These are phyloP conservation scores for Cryptotermes secundus DNA, from an alignment of 1,140 invertebrate genomes.

Conservation along the genomic window DNA sequence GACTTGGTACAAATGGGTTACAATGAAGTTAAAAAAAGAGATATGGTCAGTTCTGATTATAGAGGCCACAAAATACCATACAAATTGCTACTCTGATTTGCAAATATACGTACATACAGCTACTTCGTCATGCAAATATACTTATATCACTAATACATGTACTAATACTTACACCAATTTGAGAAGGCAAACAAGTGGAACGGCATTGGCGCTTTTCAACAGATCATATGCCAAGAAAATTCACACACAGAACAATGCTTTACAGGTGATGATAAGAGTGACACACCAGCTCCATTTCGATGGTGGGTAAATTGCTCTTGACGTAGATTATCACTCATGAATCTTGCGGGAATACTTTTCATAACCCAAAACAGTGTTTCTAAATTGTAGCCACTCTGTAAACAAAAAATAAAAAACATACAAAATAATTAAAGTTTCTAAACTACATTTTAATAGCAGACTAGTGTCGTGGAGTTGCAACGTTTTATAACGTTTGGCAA, in stretches of 20 bases:
- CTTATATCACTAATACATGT: too few species aligned
- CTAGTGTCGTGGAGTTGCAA: too few species aligned
- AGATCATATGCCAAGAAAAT: conserved; percentile 33
- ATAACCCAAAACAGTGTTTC: conserved; percentile 19
- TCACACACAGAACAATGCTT: conserved; percentile 30
- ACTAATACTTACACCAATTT: conserved; percentile 37
- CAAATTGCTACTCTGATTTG: too few species aligned
- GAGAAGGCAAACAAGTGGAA: conserved; percentile 29
- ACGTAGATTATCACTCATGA: conserved; percentile 25
- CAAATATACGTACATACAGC: too few species aligned
- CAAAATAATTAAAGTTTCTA: too few species aligned
- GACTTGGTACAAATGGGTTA: too few species aligned
- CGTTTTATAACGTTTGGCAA: too few species aligned
- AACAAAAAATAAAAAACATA: background rate
- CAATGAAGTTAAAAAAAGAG: too few species aligned
- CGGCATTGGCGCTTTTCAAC: conserved; percentile 25
- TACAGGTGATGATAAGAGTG: conserved; percentile 27
- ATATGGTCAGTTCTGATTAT: too few species aligned
- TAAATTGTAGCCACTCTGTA: background rate
- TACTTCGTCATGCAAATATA: too few species aligned
- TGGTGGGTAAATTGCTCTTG: conserved; percentile 34
- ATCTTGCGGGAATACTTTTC: conserved; percentile 34
- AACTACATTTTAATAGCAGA: too few species aligned
- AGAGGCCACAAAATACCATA: too few species aligned
- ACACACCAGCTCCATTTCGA: conserved; percentile 33